phyloP scores from a whole-genome alignment of 2,888 invertebrate genomes.

The Catocala nupta region DNA sequence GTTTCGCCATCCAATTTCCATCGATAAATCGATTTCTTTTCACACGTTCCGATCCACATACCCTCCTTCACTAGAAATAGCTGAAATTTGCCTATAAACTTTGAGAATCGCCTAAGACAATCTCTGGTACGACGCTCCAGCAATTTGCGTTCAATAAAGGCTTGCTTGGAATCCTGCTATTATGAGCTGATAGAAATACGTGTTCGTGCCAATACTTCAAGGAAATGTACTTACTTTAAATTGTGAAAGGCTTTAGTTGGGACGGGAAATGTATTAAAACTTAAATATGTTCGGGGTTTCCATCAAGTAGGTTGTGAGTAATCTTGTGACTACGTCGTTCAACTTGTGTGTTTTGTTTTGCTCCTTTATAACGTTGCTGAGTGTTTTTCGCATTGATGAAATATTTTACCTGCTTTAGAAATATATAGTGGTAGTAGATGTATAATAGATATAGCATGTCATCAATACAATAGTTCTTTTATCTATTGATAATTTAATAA shows the following conservation, averaged over 20 bases:
- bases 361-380: too few species aligned
- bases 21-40: background rate
- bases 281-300: background rate
- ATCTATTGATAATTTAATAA: too few species aligned
- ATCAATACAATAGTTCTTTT: too few species aligned
- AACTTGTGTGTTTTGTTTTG: too few species aligned
- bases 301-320: too few species aligned
- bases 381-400: too few species aligned
- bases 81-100: constrained; percentile 18
- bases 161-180: constrained; percentile 26
- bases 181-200: constrained; percentile 36
- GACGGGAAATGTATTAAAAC: constrained; percentile 3
- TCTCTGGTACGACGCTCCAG: constrained; percentile 18
- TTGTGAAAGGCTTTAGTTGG: constrained; percentile 16
- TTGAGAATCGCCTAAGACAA: constrained; percentile 23
- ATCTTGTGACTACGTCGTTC: too few species aligned
- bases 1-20: constrained; percentile 3
- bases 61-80: constrained; percentile 1
- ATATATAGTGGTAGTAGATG: too few species aligned
- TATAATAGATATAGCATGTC: too few species aligned
- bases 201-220: constrained; percentile 29
- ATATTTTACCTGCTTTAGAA: too few species aligned
- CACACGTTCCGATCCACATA: background rate
- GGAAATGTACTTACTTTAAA: constrained; percentile 32
- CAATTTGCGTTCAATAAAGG: constrained; percentile 34